phyloP scores from a whole-genome alignment of 2,888 invertebrate genomes.

The Drosophila buzzatii region DNA sequence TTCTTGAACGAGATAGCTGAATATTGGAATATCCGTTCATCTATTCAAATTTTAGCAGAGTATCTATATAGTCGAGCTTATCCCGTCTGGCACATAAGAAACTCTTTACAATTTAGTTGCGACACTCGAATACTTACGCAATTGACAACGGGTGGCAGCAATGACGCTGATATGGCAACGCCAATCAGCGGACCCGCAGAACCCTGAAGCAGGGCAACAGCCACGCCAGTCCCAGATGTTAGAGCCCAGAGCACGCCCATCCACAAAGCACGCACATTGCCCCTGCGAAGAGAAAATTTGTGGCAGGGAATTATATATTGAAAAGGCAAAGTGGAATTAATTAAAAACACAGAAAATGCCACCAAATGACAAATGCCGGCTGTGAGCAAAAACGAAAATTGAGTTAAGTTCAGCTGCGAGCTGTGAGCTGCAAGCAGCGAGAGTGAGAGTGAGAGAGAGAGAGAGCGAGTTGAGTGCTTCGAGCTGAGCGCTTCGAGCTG shows the following conservation, averaged over 20 bases:
- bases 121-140: slow-evolving; percentile 87
- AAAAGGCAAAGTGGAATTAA: slow-evolving; percentile 59
- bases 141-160: slow-evolving; percentile 94
- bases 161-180: slow-evolving; percentile 95
- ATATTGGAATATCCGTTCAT: neutral
- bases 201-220: slow-evolving; percentile 93
- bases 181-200: slow-evolving; percentile 94
- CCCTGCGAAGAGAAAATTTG: slow-evolving; percentile 85
- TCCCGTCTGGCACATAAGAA: neutral
- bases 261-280: slow-evolving; percentile 90
- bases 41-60: neutral
- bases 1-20: too few relatives aligned
- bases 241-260: slow-evolving; percentile 91
- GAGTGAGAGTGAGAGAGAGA: too few relatives aligned
- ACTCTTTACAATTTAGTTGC: neutral
- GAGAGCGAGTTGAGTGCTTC: too few relatives aligned
- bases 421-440: neutral
- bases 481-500: slow-evolving; percentile 42
- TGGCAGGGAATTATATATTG: slow-evolving; percentile 38
- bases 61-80: neutral
- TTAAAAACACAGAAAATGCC: slow-evolving; percentile 51
- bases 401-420: slow-evolving; percentile 67
- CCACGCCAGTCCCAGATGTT: slow-evolving; percentile 92
- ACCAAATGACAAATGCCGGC: slow-evolving; percentile 63
- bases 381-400: slow-evolving; percentile 54